Conservation (phyloP, 2,888 invertebrate genomes). For the Eudasyphora cyanicolor region DNA sequence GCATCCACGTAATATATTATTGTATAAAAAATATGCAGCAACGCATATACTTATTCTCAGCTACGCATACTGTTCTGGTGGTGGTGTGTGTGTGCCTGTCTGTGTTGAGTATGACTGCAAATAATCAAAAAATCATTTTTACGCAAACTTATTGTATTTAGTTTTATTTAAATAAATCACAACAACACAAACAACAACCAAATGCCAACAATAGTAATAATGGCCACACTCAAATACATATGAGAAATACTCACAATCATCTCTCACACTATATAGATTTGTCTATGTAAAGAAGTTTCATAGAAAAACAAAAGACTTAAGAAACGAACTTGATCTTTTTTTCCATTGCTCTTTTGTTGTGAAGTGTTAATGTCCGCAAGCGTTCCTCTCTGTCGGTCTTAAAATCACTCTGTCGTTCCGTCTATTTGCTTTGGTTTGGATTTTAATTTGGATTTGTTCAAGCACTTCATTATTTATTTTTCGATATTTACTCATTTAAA, state of each 20-base stretch:
- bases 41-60: not conserved
- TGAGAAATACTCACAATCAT: not conserved
- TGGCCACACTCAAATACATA: not conserved
- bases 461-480: not conserved
- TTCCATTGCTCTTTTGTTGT: not conserved
- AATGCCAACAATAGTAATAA: not conserved
- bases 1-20: conserved; percentile 2
- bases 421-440: not conserved
- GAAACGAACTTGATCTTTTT: conserved; percentile 66
- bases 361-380: not conserved
- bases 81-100: not conserved
- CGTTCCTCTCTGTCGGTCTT: not conserved
- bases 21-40: too few species aligned
- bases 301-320: conserved; percentile 66
- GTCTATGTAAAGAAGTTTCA: conserved; percentile 17
- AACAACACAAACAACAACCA: not conserved
- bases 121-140: conserved; percentile 47
- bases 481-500: conserved; percentile 16
- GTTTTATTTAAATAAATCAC: conserved; percentile 23
- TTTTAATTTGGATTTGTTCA: not conserved
- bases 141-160: conserved; percentile 39
- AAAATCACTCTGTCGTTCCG: too few species aligned
- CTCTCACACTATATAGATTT: not conserved
- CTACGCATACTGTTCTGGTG: conserved; percentile 34
- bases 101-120: conserved; percentile 49